These are phyloP conservation scores for Heteromormyrus szaboi DNA, from an alignment of 2,797 vertebrate species.

Conservation along the genomic window DNA sequence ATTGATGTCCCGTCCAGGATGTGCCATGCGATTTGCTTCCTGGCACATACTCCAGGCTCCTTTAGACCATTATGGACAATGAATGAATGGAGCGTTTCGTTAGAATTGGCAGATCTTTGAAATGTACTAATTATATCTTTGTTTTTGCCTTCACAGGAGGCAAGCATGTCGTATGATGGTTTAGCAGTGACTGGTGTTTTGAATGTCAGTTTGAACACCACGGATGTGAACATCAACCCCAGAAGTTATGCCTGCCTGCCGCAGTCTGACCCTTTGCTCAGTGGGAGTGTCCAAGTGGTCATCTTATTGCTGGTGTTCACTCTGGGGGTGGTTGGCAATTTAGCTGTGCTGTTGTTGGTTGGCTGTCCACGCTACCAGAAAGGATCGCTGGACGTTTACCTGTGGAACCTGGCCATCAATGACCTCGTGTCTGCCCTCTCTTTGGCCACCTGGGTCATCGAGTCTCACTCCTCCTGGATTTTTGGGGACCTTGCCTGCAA, in stretches of 20 bases:
- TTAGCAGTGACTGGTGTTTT: background rate
- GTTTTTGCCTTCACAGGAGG: background rate
- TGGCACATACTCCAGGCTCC: background rate
- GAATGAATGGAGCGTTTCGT: background rate
- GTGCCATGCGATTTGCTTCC: background rate
- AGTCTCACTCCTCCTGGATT: background rate
- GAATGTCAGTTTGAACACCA: background rate
- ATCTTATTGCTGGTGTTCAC: background rate
- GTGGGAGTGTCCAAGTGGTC: background rate
- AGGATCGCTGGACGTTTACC: background rate
- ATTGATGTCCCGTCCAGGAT: background rate
- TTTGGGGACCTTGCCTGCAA: constrained; percentile 6
- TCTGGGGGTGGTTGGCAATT: background rate
- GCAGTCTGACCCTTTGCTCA: background rate
- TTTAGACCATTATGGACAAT: background rate
- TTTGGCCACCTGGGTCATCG: background rate
- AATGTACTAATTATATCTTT: background rate
- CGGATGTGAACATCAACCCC: background rate
- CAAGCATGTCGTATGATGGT: background rate
- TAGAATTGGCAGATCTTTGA: background rate
- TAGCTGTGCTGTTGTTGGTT: background rate
- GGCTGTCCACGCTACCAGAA: background rate
- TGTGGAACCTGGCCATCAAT: background rate
- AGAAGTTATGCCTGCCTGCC: background rate
- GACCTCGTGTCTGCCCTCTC: constrained; percentile 5